phyloP scores from a whole-genome alignment of 2,888 invertebrate species.

The Spialia ferax region DNA sequence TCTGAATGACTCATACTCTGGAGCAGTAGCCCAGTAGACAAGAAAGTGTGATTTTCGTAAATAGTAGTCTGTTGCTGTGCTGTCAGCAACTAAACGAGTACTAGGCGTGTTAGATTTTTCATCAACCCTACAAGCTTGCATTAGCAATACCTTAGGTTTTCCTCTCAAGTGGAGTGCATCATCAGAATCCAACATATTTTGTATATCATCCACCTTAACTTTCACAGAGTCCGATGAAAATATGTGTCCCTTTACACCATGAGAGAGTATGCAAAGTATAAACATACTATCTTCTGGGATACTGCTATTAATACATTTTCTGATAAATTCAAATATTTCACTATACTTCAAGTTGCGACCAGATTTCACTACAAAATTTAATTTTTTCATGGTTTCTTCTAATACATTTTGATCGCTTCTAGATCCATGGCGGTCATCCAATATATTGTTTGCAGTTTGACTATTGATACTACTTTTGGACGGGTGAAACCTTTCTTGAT shows the following conservation, averaged over 20 bases:
- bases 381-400: conserved; percentile 64
- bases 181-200: conserved; percentile 70
- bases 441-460: conserved; percentile 32
- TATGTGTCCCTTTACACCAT: conserved; percentile 75
- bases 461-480: conserved; percentile 66
- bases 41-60: conserved; percentile 71
- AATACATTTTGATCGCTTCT: conserved; percentile 62
- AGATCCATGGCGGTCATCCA: conserved; percentile 66
- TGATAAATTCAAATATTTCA: conserved; percentile 66
- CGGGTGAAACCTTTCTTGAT: conserved; percentile 74
- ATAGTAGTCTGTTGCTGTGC: conserved; percentile 53
- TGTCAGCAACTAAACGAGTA: conserved; percentile 63
- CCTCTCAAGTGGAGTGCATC: conserved; percentile 59
- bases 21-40: conserved; percentile 78
- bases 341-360: conserved; percentile 62
- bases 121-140: conserved; percentile 79
- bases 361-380: conserved; percentile 70
- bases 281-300: conserved; percentile 73
- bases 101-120: conserved; percentile 49
- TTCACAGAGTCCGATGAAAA: conserved; percentile 76
- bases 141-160: conserved; percentile 73
- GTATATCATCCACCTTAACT: conserved; percentile 72
- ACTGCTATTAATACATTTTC: conserved; percentile 59
- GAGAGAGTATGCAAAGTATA: conserved; percentile 76
- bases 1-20: conserved; percentile 75